Percentiles rank a stretch among this genome's conserved stretches.
phyloP scores from a whole-genome alignment of 2,888 invertebrate species.

The Nymphalis urticae region DNA sequence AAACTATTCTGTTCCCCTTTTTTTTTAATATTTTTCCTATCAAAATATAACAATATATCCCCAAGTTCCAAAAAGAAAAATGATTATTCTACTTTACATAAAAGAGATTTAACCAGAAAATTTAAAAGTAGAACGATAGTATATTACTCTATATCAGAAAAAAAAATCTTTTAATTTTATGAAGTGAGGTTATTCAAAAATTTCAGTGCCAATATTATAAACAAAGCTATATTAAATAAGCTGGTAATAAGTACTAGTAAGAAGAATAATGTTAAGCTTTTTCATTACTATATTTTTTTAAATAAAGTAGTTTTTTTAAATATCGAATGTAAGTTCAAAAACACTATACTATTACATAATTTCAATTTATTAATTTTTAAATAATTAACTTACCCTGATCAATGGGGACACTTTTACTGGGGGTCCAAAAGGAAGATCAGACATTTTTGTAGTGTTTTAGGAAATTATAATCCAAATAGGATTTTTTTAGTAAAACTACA shows the following conservation, averaged over 20 bases:
- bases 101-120: too few relatives aligned
- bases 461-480: conserved; percentile 54
- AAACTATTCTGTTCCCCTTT: too few relatives aligned
- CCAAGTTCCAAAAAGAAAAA: too few relatives aligned
- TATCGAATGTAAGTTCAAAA: conserved; percentile 41
- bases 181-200: too few relatives aligned
- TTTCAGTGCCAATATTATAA: too few relatives aligned
- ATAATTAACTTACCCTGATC: conserved; percentile 84
- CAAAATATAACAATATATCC: too few relatives aligned
- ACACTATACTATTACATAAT: conserved; percentile 65
- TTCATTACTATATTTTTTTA: background rate
- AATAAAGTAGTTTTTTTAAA: conserved; percentile 19
- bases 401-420: conserved; percentile 91
- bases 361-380: conserved; percentile 25
- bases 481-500: conserved; percentile 52
- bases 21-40: too few relatives aligned
- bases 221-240: background rate
- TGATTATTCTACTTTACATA: too few relatives aligned
- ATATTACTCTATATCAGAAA: too few relatives aligned
- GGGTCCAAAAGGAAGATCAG: conserved; percentile 78
- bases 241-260: background rate
- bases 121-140: too few relatives aligned
- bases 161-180: too few relatives aligned
- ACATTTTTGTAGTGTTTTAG: conserved; percentile 58
- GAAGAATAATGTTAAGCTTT: background rate